A percentile compares a stretch with the other conserved stretches of the same genome.
Evolutionary conservation across 2,797 vertebrate species (phyloP).

Genomic region (Trematomus bernacchii): DNA sequence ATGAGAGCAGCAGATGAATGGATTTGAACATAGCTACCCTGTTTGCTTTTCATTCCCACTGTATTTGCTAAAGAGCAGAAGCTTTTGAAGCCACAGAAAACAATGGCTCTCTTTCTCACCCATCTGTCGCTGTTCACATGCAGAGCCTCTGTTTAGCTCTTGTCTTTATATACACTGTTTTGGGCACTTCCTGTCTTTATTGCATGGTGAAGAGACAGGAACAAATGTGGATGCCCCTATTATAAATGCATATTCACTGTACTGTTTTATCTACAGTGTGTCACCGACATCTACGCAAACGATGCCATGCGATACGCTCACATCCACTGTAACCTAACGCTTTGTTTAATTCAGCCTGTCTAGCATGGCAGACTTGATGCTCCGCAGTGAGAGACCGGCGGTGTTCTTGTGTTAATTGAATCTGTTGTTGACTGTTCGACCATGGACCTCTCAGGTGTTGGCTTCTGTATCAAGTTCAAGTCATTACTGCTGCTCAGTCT

Average conservation of each 20-base stretch:
- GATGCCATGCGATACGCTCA: conserved; percentile 41
- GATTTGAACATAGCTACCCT: conserved; percentile 36
- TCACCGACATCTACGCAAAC: conserved; percentile 27
- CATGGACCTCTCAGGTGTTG: conserved; percentile 61
- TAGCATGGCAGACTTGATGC: conserved; percentile 38
- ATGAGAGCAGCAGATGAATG: conserved; percentile 28
- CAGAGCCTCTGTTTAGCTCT: neutral
- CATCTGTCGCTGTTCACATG: conserved; percentile 35
- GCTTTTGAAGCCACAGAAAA: conserved; percentile 48
- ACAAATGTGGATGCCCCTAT: neutral
- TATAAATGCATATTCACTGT: conserved; percentile 26
- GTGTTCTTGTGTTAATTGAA: conserved; percentile 72
- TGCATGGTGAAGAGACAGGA: no score
- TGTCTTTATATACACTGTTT: no score
- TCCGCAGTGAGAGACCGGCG: conserved; percentile 43
- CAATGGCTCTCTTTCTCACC: conserved; percentile 44
- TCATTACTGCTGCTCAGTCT: conserved; percentile 72
- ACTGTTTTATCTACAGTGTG: neutral
- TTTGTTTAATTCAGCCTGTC: conserved; percentile 52
- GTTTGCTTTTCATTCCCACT: conserved; percentile 56
- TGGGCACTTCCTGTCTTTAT: no score
- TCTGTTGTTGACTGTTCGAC: conserved; percentile 55
- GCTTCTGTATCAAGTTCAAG: conserved; percentile 73
- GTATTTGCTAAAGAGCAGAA: conserved; percentile 59
- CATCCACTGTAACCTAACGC: conserved; percentile 54